A percentile compares a stretch with the other conserved stretches of the same genome.
Evolutionary conservation across 2,113 vertebrate genomes (phyloP).

Genomic region (Nematolebias whitei): DNA sequence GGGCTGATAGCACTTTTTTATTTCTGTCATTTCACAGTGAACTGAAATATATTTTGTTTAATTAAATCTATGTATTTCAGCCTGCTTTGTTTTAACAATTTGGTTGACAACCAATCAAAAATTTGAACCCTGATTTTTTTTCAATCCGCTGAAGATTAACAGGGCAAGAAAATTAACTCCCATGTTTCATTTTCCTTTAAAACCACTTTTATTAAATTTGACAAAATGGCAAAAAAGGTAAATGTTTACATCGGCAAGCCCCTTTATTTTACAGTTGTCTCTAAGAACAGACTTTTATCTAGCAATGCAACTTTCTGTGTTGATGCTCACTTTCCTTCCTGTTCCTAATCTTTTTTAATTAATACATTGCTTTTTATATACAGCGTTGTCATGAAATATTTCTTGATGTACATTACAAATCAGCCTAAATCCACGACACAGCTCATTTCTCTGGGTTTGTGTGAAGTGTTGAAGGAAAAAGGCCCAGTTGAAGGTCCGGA

Average conservation of each 20-base stretch:
- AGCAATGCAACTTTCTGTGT: background rate
- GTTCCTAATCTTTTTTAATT: slow-evolving; percentile 41
- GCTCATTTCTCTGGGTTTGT: background rate
- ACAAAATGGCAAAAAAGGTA: slow-evolving; percentile 5
- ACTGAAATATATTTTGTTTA: slow-evolving; percentile 46
- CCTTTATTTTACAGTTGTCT: background rate
- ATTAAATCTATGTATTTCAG: slow-evolving; percentile 57
- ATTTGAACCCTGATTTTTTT: background rate
- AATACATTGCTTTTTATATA: slow-evolving; percentile 45
- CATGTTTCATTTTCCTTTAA: background rate
- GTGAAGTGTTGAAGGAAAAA: background rate
- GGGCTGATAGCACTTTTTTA: slow-evolving; percentile 41
- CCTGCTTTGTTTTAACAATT: slow-evolving; percentile 44
- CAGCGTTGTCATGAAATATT: slow-evolving; percentile 30
- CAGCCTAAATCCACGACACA: too few relatives aligned
- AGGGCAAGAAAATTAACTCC: background rate
- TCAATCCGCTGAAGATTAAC: background rate
- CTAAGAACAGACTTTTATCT: background rate
- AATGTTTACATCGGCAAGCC: background rate
- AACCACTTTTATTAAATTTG: too few relatives aligned
- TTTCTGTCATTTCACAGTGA: slow-evolving; percentile 39
- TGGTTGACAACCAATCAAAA: background rate
- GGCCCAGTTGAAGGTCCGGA: too few relatives aligned
- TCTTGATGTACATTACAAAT: slow-evolving; percentile 39
- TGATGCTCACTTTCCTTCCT: slow-evolving; percentile 45